Base-by-base conservation (phyloP, 2,888 invertebrate genomes). In the Mythimna ferrago region DNA sequence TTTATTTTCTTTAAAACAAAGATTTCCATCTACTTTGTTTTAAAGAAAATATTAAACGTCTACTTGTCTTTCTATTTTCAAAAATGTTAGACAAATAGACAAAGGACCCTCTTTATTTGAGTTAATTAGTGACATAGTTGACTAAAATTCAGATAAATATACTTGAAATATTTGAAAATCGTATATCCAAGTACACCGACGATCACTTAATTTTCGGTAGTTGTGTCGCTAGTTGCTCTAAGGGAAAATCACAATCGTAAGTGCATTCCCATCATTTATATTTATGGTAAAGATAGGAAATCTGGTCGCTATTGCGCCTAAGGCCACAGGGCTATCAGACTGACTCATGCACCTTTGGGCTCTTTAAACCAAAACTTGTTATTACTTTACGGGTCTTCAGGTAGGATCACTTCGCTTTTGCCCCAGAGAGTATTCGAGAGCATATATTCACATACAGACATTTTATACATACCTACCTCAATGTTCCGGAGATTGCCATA, bases 371-470 rank as follows among this genome's bases (percentile, higher is more conserved):
- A 56, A 54, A 38, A 56, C 51, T 54, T 14, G 61, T 53, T 57
- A 69, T 69, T 63, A 41, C 2, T 44, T 76, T 57, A 70, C 26
- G 16, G 10, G 48, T 41, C 51, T 76, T 26, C 54, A 41, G 61
- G 51, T 78, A 64, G 32, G 67, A 74, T 60, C 53, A 53, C 80
- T 80, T 74, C 19, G 16, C 53, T 58, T 77, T 67, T 65, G 70
- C 61, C 41, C 9, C 32, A 32, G 32, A 44, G 48, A 68, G 60
- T 61, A 81, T 68, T 68, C 68, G 53, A 72, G 35, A 65, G 32
- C 81, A 76, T 66, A 81, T 78, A 80, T 67, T 75, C 48, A 68
- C 58, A 60, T 56, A 56, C 9, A 44, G 19, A 54, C 63, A 75
- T 79, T 80, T 67, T 74, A 16, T 38, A 19, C 14, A 62, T 62